Percentiles rank a stretch among this genome's conserved stretches.
Conservation (phyloP, 2,113 vertebrate genomes). For the Phalacrocorax brasilianus region DNA sequence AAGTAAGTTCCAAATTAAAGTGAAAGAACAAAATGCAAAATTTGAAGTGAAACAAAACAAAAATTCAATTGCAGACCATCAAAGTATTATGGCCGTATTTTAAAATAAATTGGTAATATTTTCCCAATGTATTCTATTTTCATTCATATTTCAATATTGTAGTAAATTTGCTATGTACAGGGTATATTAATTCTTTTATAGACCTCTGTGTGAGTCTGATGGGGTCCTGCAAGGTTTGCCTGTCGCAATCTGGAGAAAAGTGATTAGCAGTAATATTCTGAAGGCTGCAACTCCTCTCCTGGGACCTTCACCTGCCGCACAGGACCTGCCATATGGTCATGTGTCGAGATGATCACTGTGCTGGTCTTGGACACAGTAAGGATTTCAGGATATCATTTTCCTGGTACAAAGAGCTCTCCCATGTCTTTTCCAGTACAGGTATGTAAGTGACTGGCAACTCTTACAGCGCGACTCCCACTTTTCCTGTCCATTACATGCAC, state of each 20-base stretch:
- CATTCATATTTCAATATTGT: neutral
- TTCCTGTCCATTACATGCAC: neutral
- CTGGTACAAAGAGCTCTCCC: neutral
- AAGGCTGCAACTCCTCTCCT: neutral
- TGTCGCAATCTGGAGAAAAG: neutral
- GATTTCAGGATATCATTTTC: neutral
- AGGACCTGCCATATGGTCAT: neutral
- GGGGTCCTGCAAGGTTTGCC: neutral
- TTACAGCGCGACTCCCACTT: neutral
- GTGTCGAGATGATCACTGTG: neutral
- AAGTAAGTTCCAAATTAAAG: constrained; percentile 18
- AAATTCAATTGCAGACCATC: neutral
- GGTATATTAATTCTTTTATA: neutral
- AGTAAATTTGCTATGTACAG: neutral
- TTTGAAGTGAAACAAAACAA: neutral
- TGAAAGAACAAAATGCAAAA: neutral
- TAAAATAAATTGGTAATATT: neutral
- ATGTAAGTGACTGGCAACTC: neutral
- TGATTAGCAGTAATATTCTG: neutral
- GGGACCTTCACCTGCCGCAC: neutral
- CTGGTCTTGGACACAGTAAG: neutral
- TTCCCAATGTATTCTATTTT: neutral
- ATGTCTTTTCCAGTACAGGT: neutral
- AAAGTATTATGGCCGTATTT: neutral
- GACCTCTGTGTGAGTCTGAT: neutral